Conservation (phyloP, 2,797 vertebrate genomes). For the Yasuhikotakia modesta region DNA sequence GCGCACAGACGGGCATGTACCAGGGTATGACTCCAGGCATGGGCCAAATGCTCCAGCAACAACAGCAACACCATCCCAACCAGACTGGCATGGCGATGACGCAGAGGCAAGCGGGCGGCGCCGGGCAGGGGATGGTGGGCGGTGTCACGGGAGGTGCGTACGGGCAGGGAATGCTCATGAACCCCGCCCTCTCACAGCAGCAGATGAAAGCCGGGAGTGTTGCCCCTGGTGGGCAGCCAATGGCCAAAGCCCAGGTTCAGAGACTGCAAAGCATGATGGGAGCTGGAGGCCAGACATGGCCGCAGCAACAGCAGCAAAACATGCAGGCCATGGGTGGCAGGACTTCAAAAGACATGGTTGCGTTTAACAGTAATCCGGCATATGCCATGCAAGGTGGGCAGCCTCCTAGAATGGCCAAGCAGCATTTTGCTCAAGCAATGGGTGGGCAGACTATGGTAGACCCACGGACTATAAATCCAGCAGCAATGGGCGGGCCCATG, state of each 20-base stretch:
- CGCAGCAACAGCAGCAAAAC: slow-evolving; percentile 74
- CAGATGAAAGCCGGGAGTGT: slow-evolving; percentile 78
- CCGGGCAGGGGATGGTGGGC: slow-evolving; percentile 55
- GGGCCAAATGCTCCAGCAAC: slow-evolving; percentile 91
- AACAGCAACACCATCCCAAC: slow-evolving; percentile 86
- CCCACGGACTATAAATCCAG: slow-evolving; percentile 86
- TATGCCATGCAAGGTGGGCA: slow-evolving; percentile 87
- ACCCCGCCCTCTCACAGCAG: slow-evolving; percentile 85
- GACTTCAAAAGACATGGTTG: slow-evolving; percentile 92
- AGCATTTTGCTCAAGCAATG: slow-evolving; percentile 89
- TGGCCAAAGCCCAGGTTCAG: slow-evolving; percentile 87
- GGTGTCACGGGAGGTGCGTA: slow-evolving; percentile 77
- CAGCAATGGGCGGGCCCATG: slow-evolving; percentile 85
- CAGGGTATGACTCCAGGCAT: slow-evolving; percentile 85
- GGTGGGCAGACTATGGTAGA: slow-evolving; percentile 83
- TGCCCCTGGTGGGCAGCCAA: slow-evolving; percentile 80
- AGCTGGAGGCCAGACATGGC: slow-evolving; percentile 73
- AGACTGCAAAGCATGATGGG: slow-evolving; percentile 93
- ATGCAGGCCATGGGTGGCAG: slow-evolving; percentile 86
- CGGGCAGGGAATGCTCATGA: slow-evolving; percentile 90
- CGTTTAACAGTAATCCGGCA: slow-evolving; percentile 84
- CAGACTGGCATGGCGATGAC: slow-evolving; percentile 88
- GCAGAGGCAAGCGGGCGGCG: slow-evolving; percentile 56
- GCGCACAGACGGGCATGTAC: slow-evolving; percentile 88
- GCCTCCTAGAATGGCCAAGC: slow-evolving; percentile 85